Evolutionary conservation across 2,113 vertebrate genomes (phyloP).

Genomic region (Terrapene triunguis): DNA sequence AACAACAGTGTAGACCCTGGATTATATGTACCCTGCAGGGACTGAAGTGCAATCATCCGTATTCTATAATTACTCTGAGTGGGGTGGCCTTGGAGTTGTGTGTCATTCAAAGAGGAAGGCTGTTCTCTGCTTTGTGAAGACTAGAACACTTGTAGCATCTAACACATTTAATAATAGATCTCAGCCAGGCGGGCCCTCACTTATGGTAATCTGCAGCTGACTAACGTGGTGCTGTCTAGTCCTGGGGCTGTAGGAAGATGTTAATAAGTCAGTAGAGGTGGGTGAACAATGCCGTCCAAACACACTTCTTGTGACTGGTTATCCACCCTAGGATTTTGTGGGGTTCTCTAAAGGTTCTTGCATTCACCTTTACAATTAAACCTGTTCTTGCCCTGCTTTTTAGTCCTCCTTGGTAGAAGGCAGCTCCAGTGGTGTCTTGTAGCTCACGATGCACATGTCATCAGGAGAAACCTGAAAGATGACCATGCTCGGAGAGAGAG

Average conservation of each 20-base stretch:
- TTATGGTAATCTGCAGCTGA: not conserved
- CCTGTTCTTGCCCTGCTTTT: not conserved
- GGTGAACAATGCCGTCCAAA: not conserved
- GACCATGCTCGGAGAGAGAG: not conserved
- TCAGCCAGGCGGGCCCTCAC: not conserved
- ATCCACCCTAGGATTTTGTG: not conserved
- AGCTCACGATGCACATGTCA: not conserved
- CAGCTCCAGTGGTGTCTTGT: not conserved
- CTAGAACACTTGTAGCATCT: not conserved
- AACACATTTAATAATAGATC: not conserved
- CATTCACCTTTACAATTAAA: not conserved
- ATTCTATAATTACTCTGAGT: not conserved
- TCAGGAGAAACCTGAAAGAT: not conserved
- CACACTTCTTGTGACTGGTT: not conserved
- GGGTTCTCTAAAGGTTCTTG: not conserved
- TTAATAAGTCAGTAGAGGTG: not conserved
- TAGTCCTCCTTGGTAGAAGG: not conserved
- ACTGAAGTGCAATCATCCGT: not conserved
- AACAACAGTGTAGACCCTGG: not conserved
- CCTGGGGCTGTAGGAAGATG: not conserved
- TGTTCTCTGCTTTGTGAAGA: not conserved
- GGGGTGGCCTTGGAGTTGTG: not conserved
- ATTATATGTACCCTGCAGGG: not conserved
- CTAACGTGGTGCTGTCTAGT: not conserved
- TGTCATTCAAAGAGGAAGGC: not conserved